Evolutionary conservation across 2,113 vertebrate species (phyloP).

Genomic region (Glaucidium brasilianum): DNA sequence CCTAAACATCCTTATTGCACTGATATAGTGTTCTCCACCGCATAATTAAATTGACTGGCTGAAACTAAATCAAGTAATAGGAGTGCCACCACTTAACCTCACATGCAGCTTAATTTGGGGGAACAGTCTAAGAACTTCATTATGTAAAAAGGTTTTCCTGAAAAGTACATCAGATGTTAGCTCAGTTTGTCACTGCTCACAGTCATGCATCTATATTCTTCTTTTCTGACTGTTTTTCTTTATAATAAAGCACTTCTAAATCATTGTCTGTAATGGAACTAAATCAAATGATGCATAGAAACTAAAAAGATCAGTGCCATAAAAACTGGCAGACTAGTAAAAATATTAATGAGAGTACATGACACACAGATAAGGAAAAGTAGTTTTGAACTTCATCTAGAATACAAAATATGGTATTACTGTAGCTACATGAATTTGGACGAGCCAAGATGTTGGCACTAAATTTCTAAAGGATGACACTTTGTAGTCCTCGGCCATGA

Average conservation of each 20-base stretch:
- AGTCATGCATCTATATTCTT: not conserved
- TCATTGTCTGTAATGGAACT: not conserved
- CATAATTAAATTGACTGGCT: not conserved
- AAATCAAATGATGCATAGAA: slow-evolving; percentile 42
- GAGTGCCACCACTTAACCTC: not conserved
- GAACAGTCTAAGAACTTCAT: not conserved
- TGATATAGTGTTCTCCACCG: not conserved
- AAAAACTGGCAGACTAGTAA: slow-evolving; percentile 49
- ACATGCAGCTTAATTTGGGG: not conserved
- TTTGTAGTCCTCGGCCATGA: not conserved
- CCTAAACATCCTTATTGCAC: not conserved
- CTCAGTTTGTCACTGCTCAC: not conserved
- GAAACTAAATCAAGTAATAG: not conserved
- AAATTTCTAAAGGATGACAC: not conserved
- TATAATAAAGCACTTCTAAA: slow-evolving; percentile 14
- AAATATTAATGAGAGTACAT: slow-evolving; percentile 36
- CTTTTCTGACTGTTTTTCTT: not conserved
- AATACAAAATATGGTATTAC: not conserved
- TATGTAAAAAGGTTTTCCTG: not conserved
- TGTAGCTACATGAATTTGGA: not conserved
- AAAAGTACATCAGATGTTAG: not conserved
- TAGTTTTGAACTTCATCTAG: not conserved
- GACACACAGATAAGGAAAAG: slow-evolving; percentile 11
- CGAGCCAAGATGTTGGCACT: not conserved
- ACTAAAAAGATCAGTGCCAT: slow-evolving; percentile 34